A percentile compares a stretch with the other conserved stretches of the same genome.
These are phyloP conservation scores for Neoascia interrupta DNA, from an alignment of 2,888 invertebrate species.

Conservation along the genomic window DNA sequence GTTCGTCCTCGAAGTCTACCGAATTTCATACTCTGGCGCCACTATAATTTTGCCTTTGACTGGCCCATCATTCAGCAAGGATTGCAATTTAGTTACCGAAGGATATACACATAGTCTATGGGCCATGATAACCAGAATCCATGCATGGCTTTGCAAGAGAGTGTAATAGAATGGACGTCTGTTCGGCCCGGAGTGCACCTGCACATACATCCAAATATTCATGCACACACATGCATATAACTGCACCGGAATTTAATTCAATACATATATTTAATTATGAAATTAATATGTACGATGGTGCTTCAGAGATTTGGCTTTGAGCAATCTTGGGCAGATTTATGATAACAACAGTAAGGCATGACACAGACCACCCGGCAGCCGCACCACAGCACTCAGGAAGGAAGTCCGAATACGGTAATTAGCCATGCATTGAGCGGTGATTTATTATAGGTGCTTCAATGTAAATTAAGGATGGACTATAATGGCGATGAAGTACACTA, in stretches of 20 bases:
- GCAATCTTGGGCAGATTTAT: conserved; percentile 57
- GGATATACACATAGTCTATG: conserved; percentile 7
- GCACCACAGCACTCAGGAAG: conserved; percentile 40
- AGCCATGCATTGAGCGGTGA: conserved; percentile 67
- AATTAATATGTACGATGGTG: conserved; percentile 68
- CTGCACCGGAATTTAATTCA: conserved; percentile 47
- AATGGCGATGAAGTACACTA: conserved; percentile 67
- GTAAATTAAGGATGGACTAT: conserved; percentile 59
- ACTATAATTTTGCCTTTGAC: conserved; percentile 23
- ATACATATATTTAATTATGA: conserved; percentile 64
- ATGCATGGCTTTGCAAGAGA: background rate
- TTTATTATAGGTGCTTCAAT: conserved; percentile 62
- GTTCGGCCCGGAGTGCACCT: background rate
- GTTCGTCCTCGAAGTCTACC: no score
- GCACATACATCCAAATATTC: background rate
- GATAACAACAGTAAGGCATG: conserved; percentile 34
- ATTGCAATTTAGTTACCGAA: conserved; percentile 21
- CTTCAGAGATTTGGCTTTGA: conserved; percentile 54
- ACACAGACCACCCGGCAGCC: conserved; percentile 16
- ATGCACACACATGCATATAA: background rate
- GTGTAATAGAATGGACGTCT: conserved; percentile 4
- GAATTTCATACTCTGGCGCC: no score
- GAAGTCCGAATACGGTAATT: conserved; percentile 63
- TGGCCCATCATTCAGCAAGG: conserved; percentile 25
- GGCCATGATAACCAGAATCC: conserved; percentile 16